A percentile compares a stretch with the other conserved stretches of the same genome.
phyloP scores from a whole-genome alignment of 2,797 vertebrate genomes.

The Sitta carolinensis region DNA sequence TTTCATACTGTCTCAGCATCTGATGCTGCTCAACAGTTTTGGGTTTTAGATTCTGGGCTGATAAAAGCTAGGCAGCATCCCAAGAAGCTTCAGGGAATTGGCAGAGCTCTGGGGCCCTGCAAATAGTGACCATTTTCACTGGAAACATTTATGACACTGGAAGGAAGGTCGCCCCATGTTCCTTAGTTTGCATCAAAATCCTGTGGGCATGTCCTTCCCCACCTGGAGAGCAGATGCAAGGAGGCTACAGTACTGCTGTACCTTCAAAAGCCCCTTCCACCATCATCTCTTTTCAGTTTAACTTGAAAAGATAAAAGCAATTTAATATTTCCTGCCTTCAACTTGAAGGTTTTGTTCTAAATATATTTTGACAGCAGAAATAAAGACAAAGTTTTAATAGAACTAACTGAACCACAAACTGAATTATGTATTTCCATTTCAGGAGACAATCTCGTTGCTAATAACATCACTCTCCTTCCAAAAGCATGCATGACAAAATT shows the following conservation, averaged over 20 bases:
- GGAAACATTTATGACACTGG: neutral
- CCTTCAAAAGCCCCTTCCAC: neutral
- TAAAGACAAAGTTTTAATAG: constrained; percentile 60
- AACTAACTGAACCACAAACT: constrained; percentile 62
- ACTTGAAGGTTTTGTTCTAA: constrained; percentile 40
- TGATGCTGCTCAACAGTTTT: neutral
- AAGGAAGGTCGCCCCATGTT: neutral
- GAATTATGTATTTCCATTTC: constrained; percentile 65
- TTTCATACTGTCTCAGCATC: neutral
- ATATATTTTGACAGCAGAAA: constrained; percentile 62
- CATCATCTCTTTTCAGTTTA: constrained; percentile 9
- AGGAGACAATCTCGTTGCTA: constrained; percentile 41
- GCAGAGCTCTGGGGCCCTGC: neutral
- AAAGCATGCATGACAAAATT: constrained; percentile 44
- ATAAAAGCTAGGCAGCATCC: neutral
- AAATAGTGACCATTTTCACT: neutral
- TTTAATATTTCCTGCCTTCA: constrained; percentile 35
- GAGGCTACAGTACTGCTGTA: neutral
- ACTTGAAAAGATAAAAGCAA: constrained; percentile 32
- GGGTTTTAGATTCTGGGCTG: neutral
- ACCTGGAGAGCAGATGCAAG: neutral
- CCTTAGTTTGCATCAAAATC: neutral
- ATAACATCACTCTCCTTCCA: constrained; percentile 44
- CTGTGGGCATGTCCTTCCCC: neutral
- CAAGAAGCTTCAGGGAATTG: neutral